Base-by-base conservation (phyloP, 2,797 vertebrate genomes). In the Arremon brunneinucha region DNA sequence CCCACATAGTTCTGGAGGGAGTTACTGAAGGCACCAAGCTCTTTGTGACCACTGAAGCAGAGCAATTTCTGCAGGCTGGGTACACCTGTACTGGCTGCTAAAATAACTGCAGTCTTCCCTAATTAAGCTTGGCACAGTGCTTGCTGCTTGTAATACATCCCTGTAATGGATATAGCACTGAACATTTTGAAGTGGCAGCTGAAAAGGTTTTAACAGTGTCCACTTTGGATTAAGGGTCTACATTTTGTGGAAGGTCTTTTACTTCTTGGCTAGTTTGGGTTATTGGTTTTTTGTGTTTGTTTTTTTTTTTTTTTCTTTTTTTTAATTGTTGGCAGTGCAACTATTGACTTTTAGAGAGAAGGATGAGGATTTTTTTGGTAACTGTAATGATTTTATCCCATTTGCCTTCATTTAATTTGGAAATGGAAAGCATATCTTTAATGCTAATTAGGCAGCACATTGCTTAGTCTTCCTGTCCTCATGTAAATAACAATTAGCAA, bases 401-500 rank as follows among this genome's bases (percentile, higher is more conserved):
- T 83, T 97, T 97, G 92, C 93, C 79, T 96, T 96, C 49, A 10
- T 82, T 89, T 96, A 97, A 95, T 96, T 98, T 98, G 94, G 95
- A 97, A 97, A 97, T 96, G 93, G 97, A 97, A 98, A 97, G 96
- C 96, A 95, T 97, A 97, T 97, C 97, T 98, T 97, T 97, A 97
- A 97, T 97, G 95, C 88, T 98, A 98, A 98, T 98, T 98, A 98
- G 94, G 90, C 96, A 95, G 90, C 93, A 87, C 97, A 95, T 96
- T 97, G 91, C 97, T 97, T 97, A 97, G 97, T 97, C 96, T 98
- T 98, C 97, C 95, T 97, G 97, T 96, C 97, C 97, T 96, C 56
- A 6, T 95, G 95, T 98, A 98, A 98, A 98, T 98, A 98, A 98
- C 98, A 98, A 98, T 98, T 98, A 98, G 96, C 96, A 98, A 98